These are phyloP conservation scores for Belgica antarctica DNA, from an alignment of 2,888 invertebrate genomes.

Conservation along the genomic window DNA sequence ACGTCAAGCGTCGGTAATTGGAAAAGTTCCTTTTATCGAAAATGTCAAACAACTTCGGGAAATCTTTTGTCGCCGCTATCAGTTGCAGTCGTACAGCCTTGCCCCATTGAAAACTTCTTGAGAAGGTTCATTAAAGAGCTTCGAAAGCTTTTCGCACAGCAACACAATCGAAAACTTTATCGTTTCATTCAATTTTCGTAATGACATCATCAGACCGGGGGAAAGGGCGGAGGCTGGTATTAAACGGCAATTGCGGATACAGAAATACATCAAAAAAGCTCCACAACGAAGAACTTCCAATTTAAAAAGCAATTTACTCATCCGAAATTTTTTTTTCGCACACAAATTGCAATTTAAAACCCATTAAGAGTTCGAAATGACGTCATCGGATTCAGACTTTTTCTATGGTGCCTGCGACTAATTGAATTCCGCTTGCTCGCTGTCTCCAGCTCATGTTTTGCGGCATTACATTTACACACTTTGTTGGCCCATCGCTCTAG, in stretches of 20 bases:
- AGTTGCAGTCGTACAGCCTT: too few relatives aligned
- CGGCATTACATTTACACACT: slow-evolving; percentile 5
- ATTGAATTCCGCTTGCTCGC: not conserved
- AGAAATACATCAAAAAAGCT: too few relatives aligned
- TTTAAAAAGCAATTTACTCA: slow-evolving; percentile 21
- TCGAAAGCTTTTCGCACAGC: too few relatives aligned
- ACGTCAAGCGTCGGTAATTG: not conserved
- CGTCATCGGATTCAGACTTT: too few relatives aligned
- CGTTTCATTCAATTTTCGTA: not conserved
- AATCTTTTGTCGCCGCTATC: too few relatives aligned
- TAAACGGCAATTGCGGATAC: not conserved
- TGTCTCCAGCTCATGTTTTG: too few relatives aligned
- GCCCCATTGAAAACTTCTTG: too few relatives aligned
- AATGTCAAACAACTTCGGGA: too few relatives aligned
- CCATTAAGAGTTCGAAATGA: slow-evolving; percentile 17
- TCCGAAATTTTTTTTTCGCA: not conserved
- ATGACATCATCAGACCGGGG: not conserved
- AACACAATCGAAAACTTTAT: not conserved
- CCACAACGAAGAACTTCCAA: not conserved
- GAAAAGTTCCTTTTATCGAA: not conserved
- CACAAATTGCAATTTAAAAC: slow-evolving; percentile 19
- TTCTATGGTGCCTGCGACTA: too few relatives aligned
- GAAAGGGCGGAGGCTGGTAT: too few relatives aligned
- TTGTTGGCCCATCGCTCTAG: not conserved
- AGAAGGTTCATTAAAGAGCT: too few relatives aligned